A percentile compares a stretch with the other conserved stretches of the same genome.
Conservation (phyloP, 2,888 invertebrate species). For the Sminthurides aquaticus region DNA sequence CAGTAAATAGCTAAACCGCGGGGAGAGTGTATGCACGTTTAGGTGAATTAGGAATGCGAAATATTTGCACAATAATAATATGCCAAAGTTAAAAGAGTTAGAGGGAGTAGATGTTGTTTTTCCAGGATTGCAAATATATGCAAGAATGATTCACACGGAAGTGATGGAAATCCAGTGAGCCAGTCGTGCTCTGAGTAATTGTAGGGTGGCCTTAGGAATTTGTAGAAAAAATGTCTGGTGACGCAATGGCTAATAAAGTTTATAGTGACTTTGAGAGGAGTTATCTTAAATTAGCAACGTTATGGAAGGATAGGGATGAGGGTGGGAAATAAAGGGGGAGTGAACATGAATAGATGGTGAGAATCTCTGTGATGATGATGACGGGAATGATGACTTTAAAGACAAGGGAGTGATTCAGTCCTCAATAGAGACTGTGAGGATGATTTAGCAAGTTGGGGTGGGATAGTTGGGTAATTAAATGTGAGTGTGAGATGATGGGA, state of each 20-base stretch:
- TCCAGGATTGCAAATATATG: background rate
- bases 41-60: no score
- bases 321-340: no score
- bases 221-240: background rate
- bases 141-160: slow-evolving; percentile 1
- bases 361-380: background rate
- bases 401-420: background rate
- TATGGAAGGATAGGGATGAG: background rate
- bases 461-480: slow-evolving; percentile 3
- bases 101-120: no score
- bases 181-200: background rate
- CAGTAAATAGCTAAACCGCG: no score
- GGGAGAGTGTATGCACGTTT: no score
- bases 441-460: background rate
- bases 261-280: background rate
- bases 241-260: slow-evolving; percentile 2
- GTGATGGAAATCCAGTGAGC: background rate
- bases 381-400: background rate
- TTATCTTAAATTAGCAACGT: background rate
- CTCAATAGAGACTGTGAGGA: background rate
- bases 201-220: background rate
- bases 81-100: no score
- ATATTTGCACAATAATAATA: no score
- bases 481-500: slow-evolving; percentile 1
- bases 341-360: no score